Percentiles rank a stretch among this genome's conserved stretches.
phyloP scores from a whole-genome alignment of 1,140 invertebrate species.

The Brachionus sp. region DNA sequence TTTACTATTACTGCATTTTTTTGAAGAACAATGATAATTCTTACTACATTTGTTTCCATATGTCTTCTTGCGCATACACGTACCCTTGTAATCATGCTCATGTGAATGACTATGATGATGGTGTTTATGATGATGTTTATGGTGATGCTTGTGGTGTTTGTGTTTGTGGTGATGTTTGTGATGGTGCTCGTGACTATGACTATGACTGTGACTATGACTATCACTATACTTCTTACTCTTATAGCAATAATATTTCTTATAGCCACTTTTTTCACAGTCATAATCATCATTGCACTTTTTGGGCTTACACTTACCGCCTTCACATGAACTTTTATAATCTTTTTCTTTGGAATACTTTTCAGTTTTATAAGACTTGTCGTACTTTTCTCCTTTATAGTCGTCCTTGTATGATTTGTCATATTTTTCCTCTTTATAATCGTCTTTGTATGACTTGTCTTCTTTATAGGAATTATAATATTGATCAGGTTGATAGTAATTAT shows the following conservation, averaged over 20 bases:
- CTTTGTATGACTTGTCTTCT: slow-evolving; percentile 1
- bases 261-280: neutral
- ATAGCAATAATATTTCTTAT: neutral
- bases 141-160: neutral
- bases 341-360: neutral
- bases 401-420: neutral
- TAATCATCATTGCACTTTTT: slow-evolving; percentile 4
- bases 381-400: neutral
- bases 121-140: neutral
- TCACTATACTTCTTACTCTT: neutral
- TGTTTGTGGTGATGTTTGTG: slow-evolving; percentile 8
- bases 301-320: neutral
- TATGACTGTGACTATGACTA: neutral
- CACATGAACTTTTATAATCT: neutral
- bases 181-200: neutral
- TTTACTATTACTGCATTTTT: neutral
- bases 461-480: neutral
- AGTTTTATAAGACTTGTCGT: neutral
- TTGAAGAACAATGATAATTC: neutral
- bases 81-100: neutral
- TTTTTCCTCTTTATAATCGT: slow-evolving; percentile 1
- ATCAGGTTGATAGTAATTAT: neutral
- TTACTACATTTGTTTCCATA: neutral
- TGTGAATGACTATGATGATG: neutral
- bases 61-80: neutral